Conservation (phyloP, 2,888 invertebrate genomes). For the Cantharis lateralis region DNA sequence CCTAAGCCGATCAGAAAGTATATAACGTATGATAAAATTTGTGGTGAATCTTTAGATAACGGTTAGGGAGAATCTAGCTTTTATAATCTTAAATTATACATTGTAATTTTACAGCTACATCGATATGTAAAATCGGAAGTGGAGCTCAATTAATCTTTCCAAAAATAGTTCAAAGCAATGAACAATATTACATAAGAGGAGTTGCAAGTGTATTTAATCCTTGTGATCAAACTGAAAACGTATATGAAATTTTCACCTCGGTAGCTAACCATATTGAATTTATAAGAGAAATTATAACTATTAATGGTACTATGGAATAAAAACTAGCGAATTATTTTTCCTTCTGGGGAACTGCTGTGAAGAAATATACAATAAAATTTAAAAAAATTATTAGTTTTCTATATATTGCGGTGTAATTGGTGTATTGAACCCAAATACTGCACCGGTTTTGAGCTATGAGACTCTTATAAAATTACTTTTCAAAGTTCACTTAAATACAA, state of each 20-base stretch:
- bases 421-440: too few species aligned
- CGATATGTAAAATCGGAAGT: constrained; percentile 56
- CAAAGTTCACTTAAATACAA: too few species aligned
- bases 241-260: constrained; percentile 51
- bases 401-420: too few species aligned
- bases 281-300: too few species aligned
- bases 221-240: constrained; percentile 48
- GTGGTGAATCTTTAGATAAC: constrained; percentile 37
- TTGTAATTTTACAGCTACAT: constrained; percentile 45
- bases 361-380: too few species aligned
- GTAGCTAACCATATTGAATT: neutral
- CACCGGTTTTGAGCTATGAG: too few species aligned
- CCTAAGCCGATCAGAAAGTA: constrained; percentile 24
- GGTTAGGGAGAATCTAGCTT: neutral
- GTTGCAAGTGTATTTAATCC: constrained; percentile 53
- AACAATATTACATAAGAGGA: constrained; percentile 54
- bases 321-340: too few species aligned
- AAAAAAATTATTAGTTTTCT: too few species aligned
- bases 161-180: constrained; percentile 16
- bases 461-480: too few species aligned
- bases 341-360: too few species aligned
- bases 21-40: constrained; percentile 48
- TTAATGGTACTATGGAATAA: too few species aligned
- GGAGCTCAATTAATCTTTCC: constrained; percentile 55
- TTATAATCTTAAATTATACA: neutral